Evolutionary conservation across 2,888 invertebrate species (phyloP), one percentile per base, ranked within the genome.

Genomic region (Leptopilina syphax): DNA sequence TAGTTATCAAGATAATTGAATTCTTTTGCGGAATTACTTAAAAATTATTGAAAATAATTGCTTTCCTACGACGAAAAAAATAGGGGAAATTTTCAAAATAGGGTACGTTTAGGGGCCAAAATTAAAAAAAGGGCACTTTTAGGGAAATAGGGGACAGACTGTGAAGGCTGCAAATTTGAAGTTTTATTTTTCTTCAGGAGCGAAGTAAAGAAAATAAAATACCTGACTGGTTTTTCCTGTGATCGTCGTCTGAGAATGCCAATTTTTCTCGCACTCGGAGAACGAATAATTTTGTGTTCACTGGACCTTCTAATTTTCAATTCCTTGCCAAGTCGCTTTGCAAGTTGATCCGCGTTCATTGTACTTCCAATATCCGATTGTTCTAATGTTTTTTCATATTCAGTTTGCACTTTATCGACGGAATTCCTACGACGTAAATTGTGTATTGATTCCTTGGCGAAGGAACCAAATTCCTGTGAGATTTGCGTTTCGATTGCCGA

Each of bases 181-280:
- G 4, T 34, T 34, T 34, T 34, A 3, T 34, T 34, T 34, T 34
- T 34, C 34, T 3, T 2, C 18, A 18, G 18, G 18, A 34, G 34
- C 34, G 34, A 3, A 3, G 34, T 34, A 34, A 73, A 77, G 44
- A 65, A 12, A 1, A 78, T 57, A 57, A 63, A 79, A 80, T 86
- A 90, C 88, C 87, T 84, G 83, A 88, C 85, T 83, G 91, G 88
- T 86, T 89, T 89, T 85, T 96, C 96, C 89, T 94, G 94, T 0
- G 96, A 96, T 77, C 96, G 93, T 70, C 96, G 93, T 87, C 96
- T 92, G 84, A 96, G 94, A 9, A 94, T 94, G 27, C 96, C 96
- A 80, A 96, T 97, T 93, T 96, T 96, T 77, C 96, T 93, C 1
- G 96, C 96, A 89, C 96, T 96, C 0, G 96, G 97, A 0, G 96